Conservation (phyloP, 2,113 vertebrate species). For the Brachirus orientalis region DNA sequence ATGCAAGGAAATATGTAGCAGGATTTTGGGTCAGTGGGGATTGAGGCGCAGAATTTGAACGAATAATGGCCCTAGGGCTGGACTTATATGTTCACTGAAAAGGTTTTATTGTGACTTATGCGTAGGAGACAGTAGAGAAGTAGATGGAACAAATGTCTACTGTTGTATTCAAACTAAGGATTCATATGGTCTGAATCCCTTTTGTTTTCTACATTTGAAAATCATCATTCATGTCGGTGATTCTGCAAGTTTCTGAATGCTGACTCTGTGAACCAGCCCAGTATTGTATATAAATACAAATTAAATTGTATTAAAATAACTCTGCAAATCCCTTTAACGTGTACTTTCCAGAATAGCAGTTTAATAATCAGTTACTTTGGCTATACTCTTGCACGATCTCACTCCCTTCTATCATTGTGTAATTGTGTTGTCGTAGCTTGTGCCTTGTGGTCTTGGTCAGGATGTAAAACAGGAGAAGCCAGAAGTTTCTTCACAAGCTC, state of each 20-base stretch:
- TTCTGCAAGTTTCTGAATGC: background rate
- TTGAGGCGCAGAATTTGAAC: background rate
- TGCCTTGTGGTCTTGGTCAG: conserved; percentile 33
- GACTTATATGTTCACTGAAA: background rate
- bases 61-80: background rate
- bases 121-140: background rate
- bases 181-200: no score
- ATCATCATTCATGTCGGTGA: background rate
- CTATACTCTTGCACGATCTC: conserved; percentile 10
- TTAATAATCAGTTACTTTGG: conserved; percentile 19
- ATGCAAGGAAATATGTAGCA: background rate
- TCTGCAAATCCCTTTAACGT: background rate
- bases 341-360: conserved; percentile 2
- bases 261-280: background rate
- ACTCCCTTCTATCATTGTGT: conserved; percentile 23
- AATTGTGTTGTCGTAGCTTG: conserved; percentile 33
- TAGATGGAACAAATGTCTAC: background rate
- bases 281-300: no score
- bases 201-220: no score
- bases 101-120: background rate
- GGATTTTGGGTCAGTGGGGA: background rate
- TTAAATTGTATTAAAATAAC: conserved; percentile 1
- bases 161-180: background rate
- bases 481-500: conserved; percentile 55
- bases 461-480: conserved; percentile 39